Evolutionary conservation across 2,888 invertebrate genomes (phyloP).

Genomic region (Phaonia tiefii): DNA sequence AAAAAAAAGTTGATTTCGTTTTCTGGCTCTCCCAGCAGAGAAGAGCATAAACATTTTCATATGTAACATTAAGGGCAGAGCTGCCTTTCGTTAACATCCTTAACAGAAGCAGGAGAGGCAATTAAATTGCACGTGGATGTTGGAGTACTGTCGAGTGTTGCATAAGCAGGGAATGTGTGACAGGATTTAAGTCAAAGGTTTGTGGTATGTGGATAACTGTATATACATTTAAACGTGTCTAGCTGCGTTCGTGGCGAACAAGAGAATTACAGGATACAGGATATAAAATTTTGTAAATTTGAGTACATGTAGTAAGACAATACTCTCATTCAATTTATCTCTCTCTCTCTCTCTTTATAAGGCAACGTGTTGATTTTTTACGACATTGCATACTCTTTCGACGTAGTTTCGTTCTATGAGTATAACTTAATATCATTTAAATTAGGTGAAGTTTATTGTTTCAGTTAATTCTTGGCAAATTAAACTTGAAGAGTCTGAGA

Average conservation of each 20-base stretch:
- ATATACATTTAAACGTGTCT: background rate
- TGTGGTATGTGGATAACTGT: slow-evolving; percentile 1
- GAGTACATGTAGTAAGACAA: background rate
- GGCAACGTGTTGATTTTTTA: slow-evolving; percentile 62
- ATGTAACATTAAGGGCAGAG: background rate
- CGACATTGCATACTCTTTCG: slow-evolving; percentile 27
- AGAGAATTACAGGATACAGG: background rate
- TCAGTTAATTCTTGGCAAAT: no score
- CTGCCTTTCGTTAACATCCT: background rate
- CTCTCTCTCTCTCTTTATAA: slow-evolving; percentile 15
- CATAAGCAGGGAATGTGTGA: slow-evolving; percentile 12
- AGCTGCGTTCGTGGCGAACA: background rate
- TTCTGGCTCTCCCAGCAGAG: background rate
- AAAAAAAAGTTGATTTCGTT: background rate
- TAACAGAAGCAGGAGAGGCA: slow-evolving; percentile 40
- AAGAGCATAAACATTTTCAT: background rate
- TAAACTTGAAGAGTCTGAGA: no score
- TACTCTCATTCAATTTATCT: slow-evolving; percentile 9
- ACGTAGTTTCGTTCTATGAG: no score
- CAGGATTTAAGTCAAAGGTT: slow-evolving; percentile 33
- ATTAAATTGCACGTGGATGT: slow-evolving; percentile 60
- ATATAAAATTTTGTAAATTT: background rate
- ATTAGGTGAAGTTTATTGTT: slow-evolving; percentile 34
- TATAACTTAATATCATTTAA: slow-evolving; percentile 37
- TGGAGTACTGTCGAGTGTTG: background rate